Conservation (phyloP, 2,113 vertebrate genomes). For the Sterrhoptilus dennistouni region DNA sequence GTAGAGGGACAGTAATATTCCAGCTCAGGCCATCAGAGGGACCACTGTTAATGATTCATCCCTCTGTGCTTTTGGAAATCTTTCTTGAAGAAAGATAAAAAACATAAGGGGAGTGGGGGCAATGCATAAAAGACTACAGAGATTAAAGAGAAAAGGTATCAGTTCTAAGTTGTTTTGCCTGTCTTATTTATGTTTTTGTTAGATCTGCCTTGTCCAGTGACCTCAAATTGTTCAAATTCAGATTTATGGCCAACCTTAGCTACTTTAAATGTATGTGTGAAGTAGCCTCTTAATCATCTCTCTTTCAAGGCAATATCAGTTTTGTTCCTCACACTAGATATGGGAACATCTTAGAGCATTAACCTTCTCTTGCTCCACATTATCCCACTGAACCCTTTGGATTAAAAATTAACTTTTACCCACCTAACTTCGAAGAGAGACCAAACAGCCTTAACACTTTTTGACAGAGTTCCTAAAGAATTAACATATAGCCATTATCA, state of each 20-base stretch:
- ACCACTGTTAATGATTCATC: not conserved
- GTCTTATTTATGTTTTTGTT: not conserved
- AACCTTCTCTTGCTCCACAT: not conserved
- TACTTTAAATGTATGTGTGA: not conserved
- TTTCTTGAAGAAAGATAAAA: not conserved
- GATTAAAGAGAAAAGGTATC: not conserved
- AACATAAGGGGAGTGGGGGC: fast-evolving
- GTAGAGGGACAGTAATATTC: not conserved
- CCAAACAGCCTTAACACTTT: not conserved
- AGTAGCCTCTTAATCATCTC: not conserved
- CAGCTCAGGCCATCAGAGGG: not conserved
- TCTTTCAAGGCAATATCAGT: not conserved
- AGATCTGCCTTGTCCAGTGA: not conserved
- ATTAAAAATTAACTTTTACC: not conserved
- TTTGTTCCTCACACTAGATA: not conserved
- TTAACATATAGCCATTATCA: not conserved
- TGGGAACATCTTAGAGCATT: not conserved
- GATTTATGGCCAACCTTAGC: not conserved
- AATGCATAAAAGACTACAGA: not conserved
- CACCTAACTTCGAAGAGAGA: not conserved
- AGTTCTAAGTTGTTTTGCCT: not conserved
- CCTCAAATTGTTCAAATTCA: not conserved
- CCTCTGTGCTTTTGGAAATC: not conserved
- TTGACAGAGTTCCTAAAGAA: not conserved
- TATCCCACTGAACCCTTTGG: not conserved